Base-by-base conservation (phyloP, 2,797 vertebrate genomes). In the Sparidentex hasta region DNA sequence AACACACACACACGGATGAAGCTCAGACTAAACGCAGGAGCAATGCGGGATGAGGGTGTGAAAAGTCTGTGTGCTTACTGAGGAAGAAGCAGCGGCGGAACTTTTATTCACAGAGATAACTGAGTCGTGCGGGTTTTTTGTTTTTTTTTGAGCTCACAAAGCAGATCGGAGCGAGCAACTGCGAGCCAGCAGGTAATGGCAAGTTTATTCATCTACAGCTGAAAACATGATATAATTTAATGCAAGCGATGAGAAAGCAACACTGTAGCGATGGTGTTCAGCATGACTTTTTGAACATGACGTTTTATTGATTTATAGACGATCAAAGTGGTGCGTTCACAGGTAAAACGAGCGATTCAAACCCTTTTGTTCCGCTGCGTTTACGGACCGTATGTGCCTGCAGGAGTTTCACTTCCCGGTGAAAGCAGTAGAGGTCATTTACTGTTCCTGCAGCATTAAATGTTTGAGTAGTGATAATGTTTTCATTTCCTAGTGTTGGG, bases 131-230 rank as follows among this genome's bases (percentile, higher is more conserved):
- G 27, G 6, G n/a, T n/a, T n/a, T n/a, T n/a, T n/a, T n/a, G n/a
- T 27, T 27, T 27, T 27, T 44, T 17, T 29, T 47, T 44, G 50
- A 55, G 62, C n/a, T 33, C 1, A 5, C 21, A 38, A 33, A 33
- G 21, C 63, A 5, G 63, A 27, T 14, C 61, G 63, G 62, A 69
- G 2, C 46, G 59, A 33, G 62, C 33, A 8, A 33, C 57, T 1
- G n/a, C n/a, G 67, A 58, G 12, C 11, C 76, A 21, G 58, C 88
- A 92, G 91, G 91, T 92, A 93, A 87, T 52, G 70, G 18, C 65
- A 80, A 51, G 9, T 71, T 51, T 13, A 47, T 63, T 81, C 77
- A 69, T 76, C 68, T 21, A 43, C 17, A 43, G 1, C 2, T 2
- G 5, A 14, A 27, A 14, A 63, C 33, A 7, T 7, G 25, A 20